Conservation (phyloP, 2,888 invertebrate species). For the Heliothis peltigera region DNA sequence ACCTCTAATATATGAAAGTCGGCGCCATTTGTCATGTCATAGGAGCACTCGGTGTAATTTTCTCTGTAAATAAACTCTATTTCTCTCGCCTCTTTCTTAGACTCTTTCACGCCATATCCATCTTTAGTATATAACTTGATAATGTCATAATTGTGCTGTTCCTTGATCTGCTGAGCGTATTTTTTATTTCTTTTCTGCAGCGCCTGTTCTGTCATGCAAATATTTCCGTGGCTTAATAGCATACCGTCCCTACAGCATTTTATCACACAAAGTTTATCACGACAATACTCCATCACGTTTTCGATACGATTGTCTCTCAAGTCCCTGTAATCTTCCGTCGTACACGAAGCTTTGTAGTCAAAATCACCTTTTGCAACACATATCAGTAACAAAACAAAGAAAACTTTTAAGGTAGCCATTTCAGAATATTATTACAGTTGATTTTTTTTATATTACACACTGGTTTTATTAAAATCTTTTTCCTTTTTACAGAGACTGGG, state of each 20-base stretch:
- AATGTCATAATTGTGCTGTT: conserved; percentile 11
- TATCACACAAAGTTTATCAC: conserved; percentile 13
- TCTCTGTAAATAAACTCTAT: conserved; percentile 20
- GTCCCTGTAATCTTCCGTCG: conserved; percentile 9
- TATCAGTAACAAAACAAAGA: conserved; percentile 20
- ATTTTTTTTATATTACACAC: background rate
- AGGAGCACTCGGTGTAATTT: conserved; percentile 7
- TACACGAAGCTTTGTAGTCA: conserved; percentile 11
- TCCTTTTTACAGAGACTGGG: no score
- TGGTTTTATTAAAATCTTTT: no score
- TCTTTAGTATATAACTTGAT: conserved; percentile 28
- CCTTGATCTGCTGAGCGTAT: background rate
- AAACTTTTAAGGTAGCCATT: conserved; percentile 3
- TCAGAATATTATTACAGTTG: background rate
- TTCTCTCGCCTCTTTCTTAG: background rate
- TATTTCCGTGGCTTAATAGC: background rate
- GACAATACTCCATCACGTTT: conserved; percentile 13
- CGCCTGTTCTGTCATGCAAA: background rate
- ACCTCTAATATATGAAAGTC: conserved; percentile 34
- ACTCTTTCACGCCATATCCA: background rate
- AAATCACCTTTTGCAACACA: conserved; percentile 24
- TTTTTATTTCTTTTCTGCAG: background rate
- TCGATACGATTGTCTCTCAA: background rate
- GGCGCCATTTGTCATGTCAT: background rate
- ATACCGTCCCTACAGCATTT: conserved; percentile 26